Evolutionary conservation across 2,797 vertebrate genomes (phyloP).

Genomic region (Molossus molossus): DNA sequence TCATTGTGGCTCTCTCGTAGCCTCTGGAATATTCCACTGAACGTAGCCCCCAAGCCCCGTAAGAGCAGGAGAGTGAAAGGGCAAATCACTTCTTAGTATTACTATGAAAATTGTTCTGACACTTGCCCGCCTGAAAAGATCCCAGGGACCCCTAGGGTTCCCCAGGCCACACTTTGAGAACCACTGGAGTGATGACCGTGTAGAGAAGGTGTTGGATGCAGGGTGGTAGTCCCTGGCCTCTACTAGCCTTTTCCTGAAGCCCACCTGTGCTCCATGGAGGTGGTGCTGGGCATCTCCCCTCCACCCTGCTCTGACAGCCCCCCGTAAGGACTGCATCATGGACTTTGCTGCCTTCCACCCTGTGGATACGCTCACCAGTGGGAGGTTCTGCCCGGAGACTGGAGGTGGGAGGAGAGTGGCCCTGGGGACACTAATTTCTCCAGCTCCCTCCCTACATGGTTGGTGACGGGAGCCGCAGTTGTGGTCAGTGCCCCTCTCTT

Average conservation of each 20-base stretch:
- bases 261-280: rapidly evolving
- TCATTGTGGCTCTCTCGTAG: background rate
- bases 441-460: background rate
- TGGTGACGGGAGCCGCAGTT: background rate
- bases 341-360: background rate
- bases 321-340: rapidly evolving
- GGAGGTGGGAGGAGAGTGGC: background rate
- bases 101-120: background rate
- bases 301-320: rapidly evolving
- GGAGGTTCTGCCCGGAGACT: background rate
- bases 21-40: background rate
- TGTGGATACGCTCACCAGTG: background rate
- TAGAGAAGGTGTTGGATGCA: background rate
- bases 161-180: background rate
- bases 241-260: background rate
- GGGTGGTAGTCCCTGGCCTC: rapidly evolving
- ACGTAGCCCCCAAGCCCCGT: no score
- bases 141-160: background rate
- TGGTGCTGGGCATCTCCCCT: background rate
- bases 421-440: background rate
- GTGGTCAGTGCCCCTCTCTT: background rate
- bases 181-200: rapidly evolving
- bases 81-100: background rate
- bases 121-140: background rate
- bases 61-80: background rate